phyloP scores from a whole-genome alignment of 2,113 vertebrate genomes.

The Thamnophis sirtalis region DNA sequence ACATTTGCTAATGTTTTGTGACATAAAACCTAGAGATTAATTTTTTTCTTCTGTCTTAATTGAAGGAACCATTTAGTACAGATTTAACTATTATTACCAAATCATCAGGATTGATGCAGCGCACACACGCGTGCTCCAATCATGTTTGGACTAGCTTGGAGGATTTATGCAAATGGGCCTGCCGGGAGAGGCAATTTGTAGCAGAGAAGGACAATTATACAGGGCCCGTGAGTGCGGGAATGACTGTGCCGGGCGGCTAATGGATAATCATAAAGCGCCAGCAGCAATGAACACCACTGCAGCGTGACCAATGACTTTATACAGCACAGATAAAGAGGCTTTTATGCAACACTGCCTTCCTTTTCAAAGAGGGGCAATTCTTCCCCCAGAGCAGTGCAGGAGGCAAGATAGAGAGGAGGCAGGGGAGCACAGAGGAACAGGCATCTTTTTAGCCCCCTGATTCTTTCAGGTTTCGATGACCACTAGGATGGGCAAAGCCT shows the following conservation, averaged over 20 bases:
- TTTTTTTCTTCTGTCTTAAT: constrained; percentile 69
- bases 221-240: constrained; percentile 69
- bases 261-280: constrained; percentile 69
- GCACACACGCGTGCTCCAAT: constrained; percentile 54
- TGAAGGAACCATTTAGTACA: constrained; percentile 76
- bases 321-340: constrained; percentile 60
- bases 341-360: constrained; percentile 52
- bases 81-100: constrained; percentile 77
- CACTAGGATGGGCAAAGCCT: background rate
- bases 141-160: constrained; percentile 65
- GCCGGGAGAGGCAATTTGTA: constrained; percentile 79
- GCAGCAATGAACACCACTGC: constrained; percentile 61
- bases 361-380: constrained; percentile 14
- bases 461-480: background rate
- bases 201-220: constrained; percentile 76
- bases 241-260: constrained; percentile 68
- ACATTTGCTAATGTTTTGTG: constrained; percentile 68
- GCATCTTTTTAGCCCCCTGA: background rate
- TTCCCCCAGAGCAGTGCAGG: constrained; percentile 8
- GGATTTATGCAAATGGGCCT: constrained; percentile 77
- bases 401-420: background rate
- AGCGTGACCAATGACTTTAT: constrained; percentile 71
- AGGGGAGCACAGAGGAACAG: background rate
- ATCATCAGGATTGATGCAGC: constrained; percentile 69
- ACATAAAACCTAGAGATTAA: constrained; percentile 73